These are phyloP conservation scores for Drosophila hamatofila DNA, from an alignment of 2,888 invertebrate genomes.

Conservation along the genomic window DNA sequence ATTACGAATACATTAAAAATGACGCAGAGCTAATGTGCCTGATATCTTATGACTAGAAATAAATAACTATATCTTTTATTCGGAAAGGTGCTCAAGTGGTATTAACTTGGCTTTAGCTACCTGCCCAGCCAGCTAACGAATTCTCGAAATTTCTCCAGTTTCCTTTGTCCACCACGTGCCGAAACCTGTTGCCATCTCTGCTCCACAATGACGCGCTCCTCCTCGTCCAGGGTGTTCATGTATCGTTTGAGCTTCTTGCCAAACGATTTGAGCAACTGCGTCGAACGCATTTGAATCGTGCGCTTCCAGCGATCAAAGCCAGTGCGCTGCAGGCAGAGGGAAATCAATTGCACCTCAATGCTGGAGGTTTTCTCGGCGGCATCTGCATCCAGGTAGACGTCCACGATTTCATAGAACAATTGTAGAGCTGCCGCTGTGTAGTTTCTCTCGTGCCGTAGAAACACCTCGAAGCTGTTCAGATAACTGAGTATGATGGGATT, in stretches of 20 bases:
- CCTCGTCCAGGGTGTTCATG: slow-evolving; percentile 49
- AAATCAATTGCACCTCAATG: slow-evolving; percentile 64
- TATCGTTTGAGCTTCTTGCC: slow-evolving; percentile 40
- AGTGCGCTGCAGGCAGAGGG: slow-evolving; percentile 62
- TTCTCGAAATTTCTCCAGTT: slow-evolving; percentile 52
- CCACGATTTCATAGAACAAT: slow-evolving; percentile 53
- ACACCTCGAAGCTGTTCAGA: slow-evolving; percentile 50
- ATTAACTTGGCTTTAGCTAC: neutral
- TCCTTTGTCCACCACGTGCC: slow-evolving; percentile 47
- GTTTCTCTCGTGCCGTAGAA: slow-evolving; percentile 34
- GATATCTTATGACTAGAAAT: slow-evolving; percentile 10
- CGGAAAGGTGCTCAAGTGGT: neutral
- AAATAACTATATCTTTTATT: slow-evolving; percentile 7
- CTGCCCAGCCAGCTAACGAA: slow-evolving; percentile 58
- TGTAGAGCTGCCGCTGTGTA: slow-evolving; percentile 44
- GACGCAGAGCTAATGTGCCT: neutral
- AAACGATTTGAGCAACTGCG: slow-evolving; percentile 53
- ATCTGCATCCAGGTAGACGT: slow-evolving; percentile 54
- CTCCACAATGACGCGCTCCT: slow-evolving; percentile 49
- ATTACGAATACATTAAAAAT: neutral
- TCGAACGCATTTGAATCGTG: slow-evolving; percentile 51
- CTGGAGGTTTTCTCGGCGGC: slow-evolving; percentile 44
- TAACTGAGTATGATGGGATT: slow-evolving; percentile 50
- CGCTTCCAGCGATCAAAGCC: slow-evolving; percentile 73
- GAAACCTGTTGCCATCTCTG: slow-evolving; percentile 44